Base-by-base conservation (phyloP, 1,140 invertebrate species). In the Drosophila mojavensis region DNA sequence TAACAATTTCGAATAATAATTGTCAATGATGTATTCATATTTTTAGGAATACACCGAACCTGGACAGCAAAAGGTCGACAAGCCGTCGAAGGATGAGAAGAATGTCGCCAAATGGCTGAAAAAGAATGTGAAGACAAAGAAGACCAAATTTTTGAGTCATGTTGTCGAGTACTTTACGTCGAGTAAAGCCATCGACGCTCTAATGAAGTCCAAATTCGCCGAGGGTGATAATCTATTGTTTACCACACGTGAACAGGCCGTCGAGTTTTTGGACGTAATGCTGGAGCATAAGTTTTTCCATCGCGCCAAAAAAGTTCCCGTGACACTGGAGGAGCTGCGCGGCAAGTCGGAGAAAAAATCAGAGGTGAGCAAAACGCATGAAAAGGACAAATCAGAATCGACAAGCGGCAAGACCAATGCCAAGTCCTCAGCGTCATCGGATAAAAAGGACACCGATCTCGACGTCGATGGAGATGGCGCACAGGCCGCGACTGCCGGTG, bases 111-210 rank as follows among this genome's bases (percentile, higher is more conserved):
- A 98, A 93, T 99, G 97, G 96, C 93, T 99, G 50, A 96, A 97
- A 54, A 96, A 97, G 71, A 98, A 98, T 93, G 96, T 98, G 13
- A 97, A 97, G 13, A 96, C 95, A 6, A 99, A 99, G 93, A 98
- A 98, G 91, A 98, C 98, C 0, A 99, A 98, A 93, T 98, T 99
- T 91, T 94, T 98, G 50, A 97, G 97, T 83, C 98, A 99, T 92
- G 97, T 98, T 93, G 98, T 99, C 0, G 97, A 98, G 92, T 99
- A 99, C 93, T 99, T 99, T 81, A 97, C 97, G 79, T 96, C 95
- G 55, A 93, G 94, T 47, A 97, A 98, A 92, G 98, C 98, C 2
- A 95, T 99, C 0, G 98, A 99, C 93, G 96, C 95, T 1, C 93
- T 99, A 7, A 90, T 99, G 86, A 96, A 97, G 45, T 99, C 98